Conservation (phyloP, 1,140 invertebrate genomes). For the Drosophila repleta region DNA sequence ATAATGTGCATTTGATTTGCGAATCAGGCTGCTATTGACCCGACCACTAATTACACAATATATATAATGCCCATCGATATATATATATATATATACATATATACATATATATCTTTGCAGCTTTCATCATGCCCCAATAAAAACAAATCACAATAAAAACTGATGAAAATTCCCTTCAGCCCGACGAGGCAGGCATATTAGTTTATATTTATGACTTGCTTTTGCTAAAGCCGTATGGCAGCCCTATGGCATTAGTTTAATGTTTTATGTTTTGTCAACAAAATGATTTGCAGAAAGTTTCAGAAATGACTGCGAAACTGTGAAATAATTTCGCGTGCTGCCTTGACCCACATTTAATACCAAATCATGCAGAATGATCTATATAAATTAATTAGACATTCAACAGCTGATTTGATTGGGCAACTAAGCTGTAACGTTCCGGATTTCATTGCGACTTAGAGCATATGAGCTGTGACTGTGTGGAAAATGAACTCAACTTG, state of each 20-base stretch:
- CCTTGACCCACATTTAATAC: constrained; percentile 42
- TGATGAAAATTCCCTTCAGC: constrained; percentile 5
- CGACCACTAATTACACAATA: constrained; percentile 51
- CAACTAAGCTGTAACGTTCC: too few relatives aligned
- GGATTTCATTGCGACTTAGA: too few relatives aligned
- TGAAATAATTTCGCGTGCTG: constrained; percentile 8
- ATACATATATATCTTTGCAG: neutral
- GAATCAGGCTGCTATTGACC: constrained; percentile 57
- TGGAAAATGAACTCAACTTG: too few relatives aligned
- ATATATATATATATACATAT: neutral
- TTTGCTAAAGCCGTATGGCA: constrained; percentile 2
- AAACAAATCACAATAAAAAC: constrained; percentile 37
- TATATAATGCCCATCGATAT: constrained; percentile 5
- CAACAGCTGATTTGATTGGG: constrained; percentile 25
- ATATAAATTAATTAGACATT: constrained; percentile 40
- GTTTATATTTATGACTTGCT: constrained; percentile 41
- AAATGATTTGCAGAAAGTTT: constrained; percentile 46
- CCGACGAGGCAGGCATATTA: constrained; percentile 16
- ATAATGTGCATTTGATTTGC: constrained; percentile 64
- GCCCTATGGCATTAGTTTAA: constrained; percentile 15
- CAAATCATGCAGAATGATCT: constrained; percentile 30
- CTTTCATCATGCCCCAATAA: constrained; percentile 49
- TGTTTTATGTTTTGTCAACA: constrained; percentile 8
- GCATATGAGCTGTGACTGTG: too few relatives aligned
- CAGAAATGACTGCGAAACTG: constrained; percentile 3